These are phyloP conservation scores for Crematogaster levior DNA, from an alignment of 2,888 invertebrate species.

Conservation along the genomic window DNA sequence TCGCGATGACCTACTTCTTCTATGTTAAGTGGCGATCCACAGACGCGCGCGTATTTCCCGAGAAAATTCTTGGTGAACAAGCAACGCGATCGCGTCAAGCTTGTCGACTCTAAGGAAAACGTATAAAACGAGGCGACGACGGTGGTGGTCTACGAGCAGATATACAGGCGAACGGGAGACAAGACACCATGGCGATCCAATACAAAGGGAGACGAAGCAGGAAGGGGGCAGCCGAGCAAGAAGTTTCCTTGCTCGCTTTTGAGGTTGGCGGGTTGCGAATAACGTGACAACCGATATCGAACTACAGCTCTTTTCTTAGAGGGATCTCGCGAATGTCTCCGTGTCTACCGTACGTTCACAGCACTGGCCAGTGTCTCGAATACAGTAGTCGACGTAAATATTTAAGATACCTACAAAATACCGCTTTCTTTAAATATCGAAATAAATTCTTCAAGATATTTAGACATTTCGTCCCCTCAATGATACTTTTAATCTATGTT, in stretches of 20 bases:
- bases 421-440: slow-evolving; percentile 18
- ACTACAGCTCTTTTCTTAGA: slow-evolving; percentile 38
- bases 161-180: slow-evolving; percentile 26
- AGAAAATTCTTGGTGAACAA: slow-evolving; percentile 29
- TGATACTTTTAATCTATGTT: neutral
- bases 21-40: slow-evolving; percentile 40
- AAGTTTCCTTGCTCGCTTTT: slow-evolving; percentile 47
- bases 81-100: slow-evolving; percentile 27
- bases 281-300: slow-evolving; percentile 53
- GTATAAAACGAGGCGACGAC: slow-evolving; percentile 27
- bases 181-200: slow-evolving; percentile 35
- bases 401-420: slow-evolving; percentile 19
- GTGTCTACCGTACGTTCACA: neutral
- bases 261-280: slow-evolving; percentile 52
- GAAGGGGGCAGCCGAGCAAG: neutral
- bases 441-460: slow-evolving; percentile 2
- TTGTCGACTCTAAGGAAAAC: slow-evolving; percentile 41
- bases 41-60: slow-evolving; percentile 36
- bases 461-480: neutral
- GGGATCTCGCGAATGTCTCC: slow-evolving; percentile 19
- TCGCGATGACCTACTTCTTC: slow-evolving; percentile 22
- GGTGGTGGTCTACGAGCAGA: slow-evolving; percentile 11
- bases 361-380: slow-evolving; percentile 4
- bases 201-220: slow-evolving; percentile 14
- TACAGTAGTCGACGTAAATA: slow-evolving; percentile 16